phyloP scores from a whole-genome alignment of 1,140 invertebrate genomes.

The Cyclargus thomasi region DNA sequence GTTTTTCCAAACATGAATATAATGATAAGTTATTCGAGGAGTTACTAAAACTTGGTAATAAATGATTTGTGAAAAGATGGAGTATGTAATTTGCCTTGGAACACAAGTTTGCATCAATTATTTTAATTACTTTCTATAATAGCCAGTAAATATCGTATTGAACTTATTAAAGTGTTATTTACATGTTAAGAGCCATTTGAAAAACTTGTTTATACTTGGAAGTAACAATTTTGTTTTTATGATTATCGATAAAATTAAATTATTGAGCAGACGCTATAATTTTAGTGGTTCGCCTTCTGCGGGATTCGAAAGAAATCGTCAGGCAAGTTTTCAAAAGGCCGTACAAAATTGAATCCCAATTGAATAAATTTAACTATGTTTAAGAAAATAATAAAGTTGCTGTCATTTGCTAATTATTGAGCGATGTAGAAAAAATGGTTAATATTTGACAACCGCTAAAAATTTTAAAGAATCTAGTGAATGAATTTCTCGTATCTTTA shows the following conservation, averaged over 20 bases:
- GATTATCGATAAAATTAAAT: slow-evolving; percentile 1
- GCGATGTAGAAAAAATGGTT: too few relatives aligned
- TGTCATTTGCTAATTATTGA: too few relatives aligned
- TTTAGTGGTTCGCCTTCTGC: background rate
- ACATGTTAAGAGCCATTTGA: slow-evolving; percentile 11
- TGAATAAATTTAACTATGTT: too few relatives aligned
- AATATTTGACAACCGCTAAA: too few relatives aligned
- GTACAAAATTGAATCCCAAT: too few relatives aligned
- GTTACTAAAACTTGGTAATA: background rate
- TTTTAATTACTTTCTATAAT: slow-evolving; percentile 20
- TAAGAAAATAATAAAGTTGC: too few relatives aligned
- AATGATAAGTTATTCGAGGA: background rate
- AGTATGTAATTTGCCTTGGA: slow-evolving; percentile 6
- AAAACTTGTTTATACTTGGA: slow-evolving; percentile 7
- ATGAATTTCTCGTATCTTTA: too few relatives aligned
- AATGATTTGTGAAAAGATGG: background rate
- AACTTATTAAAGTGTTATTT: slow-evolving; percentile 18
- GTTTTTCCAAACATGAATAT: background rate
- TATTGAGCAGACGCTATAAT: background rate
- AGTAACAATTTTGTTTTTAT: background rate
- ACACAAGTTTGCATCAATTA: slow-evolving; percentile 11
- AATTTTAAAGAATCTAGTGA: too few relatives aligned
- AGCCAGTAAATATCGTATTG: slow-evolving; percentile 16
- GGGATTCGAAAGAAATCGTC: background rate
- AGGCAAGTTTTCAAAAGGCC: too few relatives aligned